Base-by-base conservation (phyloP, 2,888 invertebrate genomes). In the Pyrocoelia pectoralis region DNA sequence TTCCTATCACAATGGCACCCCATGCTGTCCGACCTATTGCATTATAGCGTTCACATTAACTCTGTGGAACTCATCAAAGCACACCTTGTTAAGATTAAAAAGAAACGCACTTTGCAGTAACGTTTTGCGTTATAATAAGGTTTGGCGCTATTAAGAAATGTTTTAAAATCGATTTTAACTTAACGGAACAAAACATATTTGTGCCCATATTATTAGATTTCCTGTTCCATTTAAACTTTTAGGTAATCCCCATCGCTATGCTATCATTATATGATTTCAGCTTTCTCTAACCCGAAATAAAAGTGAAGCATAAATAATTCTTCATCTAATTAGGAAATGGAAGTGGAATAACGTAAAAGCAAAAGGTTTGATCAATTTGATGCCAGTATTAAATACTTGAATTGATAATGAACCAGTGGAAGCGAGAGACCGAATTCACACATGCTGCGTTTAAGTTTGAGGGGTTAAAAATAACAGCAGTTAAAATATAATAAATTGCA, bases 1-100 rank as follows among this genome's bases (percentile, higher is more conserved):
- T 74, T 74, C 74, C 73, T 68, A 61, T 70, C 70, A 76, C 75
- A 76, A 77, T 75, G 70, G 74, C 69, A 70, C 72, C 74, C 73
- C 74, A 72, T 68, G 68, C 68, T 64, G 74, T 68, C 67, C 71
- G 70, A 73, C 68, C 68, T 64, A 65, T 68, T 66, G 62, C 69
- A 69, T 70, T 66, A 66, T 66, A 70, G 60, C 62, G 50, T 50
- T 24, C 24, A 54, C 15, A 43, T 14, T 15, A 43, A 43, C 13
- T 15, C 3, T 43, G 41, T 43, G 14, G 41, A 43, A 43, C 3
- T 43, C 15, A 43, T 43, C 10, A 13, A 2, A n/a, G n/a, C n/a
- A 5, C 8, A 43, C 14, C 15, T 43, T n/a, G n/a, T n/a, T 8
- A 12, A 12, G 41, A 3, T 14, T 43, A 43, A 43, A 43, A 43